Evolutionary conservation across 2,797 vertebrate species (phyloP), one percentile per base, ranked within the genome.

Genomic region (Leptatherina wallacei): DNA sequence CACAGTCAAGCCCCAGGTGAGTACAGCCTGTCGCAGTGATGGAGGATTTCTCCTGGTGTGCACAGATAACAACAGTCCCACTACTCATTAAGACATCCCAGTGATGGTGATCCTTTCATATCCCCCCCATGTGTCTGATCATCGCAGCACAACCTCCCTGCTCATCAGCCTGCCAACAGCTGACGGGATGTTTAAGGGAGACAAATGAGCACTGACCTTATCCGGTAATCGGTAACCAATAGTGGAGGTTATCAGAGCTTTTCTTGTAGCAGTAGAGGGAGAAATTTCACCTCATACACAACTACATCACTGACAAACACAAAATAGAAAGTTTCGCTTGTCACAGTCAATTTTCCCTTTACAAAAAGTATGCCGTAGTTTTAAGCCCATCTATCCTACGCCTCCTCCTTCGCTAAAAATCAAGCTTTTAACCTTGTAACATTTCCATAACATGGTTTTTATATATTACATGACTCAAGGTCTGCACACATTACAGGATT

Each of bases 211-310:
- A 0, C 77, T 65, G 74, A 84, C 85, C 80, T 83, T 85, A 92
- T 91, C 86, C 78, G 77, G 81, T 83, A 87, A 90, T 87, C 89
- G 85, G 89, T 88, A 73, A 80, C 83, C 75, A 62, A 59, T 44
- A 65, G 80, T 69, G 67, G 73, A 77, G 75, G 78, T 73, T 69
- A 20, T 90, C 57, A 72, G 83, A 87, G 79, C 24, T 27, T 76
- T 36, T 64, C 67, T 80, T 73, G 78, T 71, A 54, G 70, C 49
- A 66, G 29, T 40, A 35, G 32, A 36, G 24, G 42, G 38, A 11
- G 29, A 10, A 20, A 6, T 62, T 81, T 84, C 59, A 75, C 56
- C 72, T 83, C 72, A 82, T 66, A 68, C 20, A 38, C 2, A 2
- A 4, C 49, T 20, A 52, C 32, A 71, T 8, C 33, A 38, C 30